These are phyloP conservation scores for Andrena marginata DNA, from an alignment of 2,888 invertebrate species.

Conservation along the genomic window DNA sequence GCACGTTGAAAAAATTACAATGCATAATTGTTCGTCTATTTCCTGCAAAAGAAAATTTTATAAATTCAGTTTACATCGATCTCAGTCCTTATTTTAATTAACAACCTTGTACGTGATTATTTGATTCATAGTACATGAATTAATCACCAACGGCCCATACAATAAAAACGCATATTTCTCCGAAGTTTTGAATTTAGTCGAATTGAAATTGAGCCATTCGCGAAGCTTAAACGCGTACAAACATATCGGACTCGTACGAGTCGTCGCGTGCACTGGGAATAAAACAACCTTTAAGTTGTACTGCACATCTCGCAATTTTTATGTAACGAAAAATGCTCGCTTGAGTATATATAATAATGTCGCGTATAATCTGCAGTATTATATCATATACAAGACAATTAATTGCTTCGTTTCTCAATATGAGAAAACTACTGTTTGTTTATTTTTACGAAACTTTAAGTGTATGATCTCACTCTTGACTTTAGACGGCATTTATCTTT, in stretches of 20 bases:
- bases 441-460: slow-evolving; percentile 64
- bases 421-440: slow-evolving; percentile 77
- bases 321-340: slow-evolving; percentile 48
- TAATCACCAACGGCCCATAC: slow-evolving; percentile 44
- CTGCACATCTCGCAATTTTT: slow-evolving; percentile 45
- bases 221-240: slow-evolving; percentile 24
- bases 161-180: slow-evolving; percentile 40
- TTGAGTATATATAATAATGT: slow-evolving; percentile 45
- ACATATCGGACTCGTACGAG: slow-evolving; percentile 6
- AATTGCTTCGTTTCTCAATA: slow-evolving; percentile 79
- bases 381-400: slow-evolving; percentile 55
- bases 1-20: slow-evolving; percentile 4
- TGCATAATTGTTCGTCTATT: slow-evolving; percentile 21
- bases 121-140: slow-evolving; percentile 41
- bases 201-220: slow-evolving; percentile 15
- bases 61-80: slow-evolving; percentile 57
- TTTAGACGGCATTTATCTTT: slow-evolving; percentile 69
- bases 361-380: slow-evolving; percentile 44
- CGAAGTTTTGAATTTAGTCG: slow-evolving; percentile 20
- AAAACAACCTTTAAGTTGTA: slow-evolving; percentile 56
- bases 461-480: slow-evolving; percentile 71
- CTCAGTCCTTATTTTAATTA: slow-evolving; percentile 55
- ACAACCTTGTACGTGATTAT: slow-evolving; percentile 47
- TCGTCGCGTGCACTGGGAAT: slow-evolving; percentile 6
- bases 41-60: slow-evolving; percentile 44